Base-by-base conservation (phyloP, 2,888 invertebrate species). In the Drosophila flavopinicola region DNA sequence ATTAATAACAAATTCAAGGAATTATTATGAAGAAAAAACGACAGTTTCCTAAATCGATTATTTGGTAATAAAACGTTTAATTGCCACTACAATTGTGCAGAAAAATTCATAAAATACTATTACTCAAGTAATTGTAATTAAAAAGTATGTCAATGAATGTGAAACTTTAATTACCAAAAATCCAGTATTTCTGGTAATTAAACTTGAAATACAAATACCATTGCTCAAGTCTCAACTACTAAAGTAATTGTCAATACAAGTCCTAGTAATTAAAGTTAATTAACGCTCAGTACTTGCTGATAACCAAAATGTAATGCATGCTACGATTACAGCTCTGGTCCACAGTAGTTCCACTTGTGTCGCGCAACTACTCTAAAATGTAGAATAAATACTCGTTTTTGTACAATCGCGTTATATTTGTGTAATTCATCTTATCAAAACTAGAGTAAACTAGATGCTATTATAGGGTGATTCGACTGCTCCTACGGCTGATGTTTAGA, bases 401-500 rank as follows among this genome's bases (percentile, higher is more conserved):
- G 57, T 79, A 79, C 58, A 77, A 44, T 63, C 47, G 57, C 48
- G 57, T 39, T 71, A 58, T 72, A 72, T 72, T 41, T 64, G 53
- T 61, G 53, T 66, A 51, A 47, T 64, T 49, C 49, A 53, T 53
- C 63, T 68, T 76, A 73, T 59, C 38, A 66, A 68, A 67, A 58
- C 49, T 66, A 48, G 35, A 38, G 24, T 71, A 60, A 47, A 56
- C 44, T 71, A 66, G 9, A 35, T 6, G 35, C 41, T 56, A 51
- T 37, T 15, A 17, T n/a, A 15, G 42, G n/a, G 4, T 20, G 25
- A n/a, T n/a, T n/a, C n/a, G n/a, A n/a, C 11, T 13, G 13, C 7
- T 0, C 23, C 10, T 2, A 11, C 5, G 27, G 11, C 5, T n/a
- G 24, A 30, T 30, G 9, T 53, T 94, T 95, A 98, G 91, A 98